Percentiles rank a stretch among this genome's conserved stretches.
phyloP scores from a whole-genome alignment of 2,888 invertebrate species.

The Cephus pulcher region DNA sequence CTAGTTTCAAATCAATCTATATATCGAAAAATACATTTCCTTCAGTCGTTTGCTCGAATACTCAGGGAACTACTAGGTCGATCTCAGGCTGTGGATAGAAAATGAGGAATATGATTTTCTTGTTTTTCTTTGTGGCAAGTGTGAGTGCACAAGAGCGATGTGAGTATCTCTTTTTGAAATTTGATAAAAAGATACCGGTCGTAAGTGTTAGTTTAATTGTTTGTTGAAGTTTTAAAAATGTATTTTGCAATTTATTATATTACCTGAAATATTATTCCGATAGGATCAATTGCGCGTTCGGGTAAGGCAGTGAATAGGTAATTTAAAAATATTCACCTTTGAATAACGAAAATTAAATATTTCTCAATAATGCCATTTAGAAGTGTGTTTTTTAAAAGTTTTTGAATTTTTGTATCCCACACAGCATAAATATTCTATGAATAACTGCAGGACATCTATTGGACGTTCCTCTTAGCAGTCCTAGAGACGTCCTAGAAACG shows the following conservation, averaged over 20 bases:
- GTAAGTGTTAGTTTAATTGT: background rate
- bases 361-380: background rate
- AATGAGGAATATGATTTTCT: background rate
- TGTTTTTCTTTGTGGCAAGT: background rate
- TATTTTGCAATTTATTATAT: background rate
- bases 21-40: background rate
- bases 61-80: background rate
- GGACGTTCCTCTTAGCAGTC: background rate
- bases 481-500: too few species aligned
- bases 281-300: background rate
- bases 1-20: constrained; percentile 26
- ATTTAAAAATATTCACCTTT: background rate
- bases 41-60: background rate
- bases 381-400: background rate
- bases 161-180: background rate
- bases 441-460: background rate
- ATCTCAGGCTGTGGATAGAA: background rate
- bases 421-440: background rate
- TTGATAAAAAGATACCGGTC: background rate
- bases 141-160: background rate
- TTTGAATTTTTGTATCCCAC: background rate
- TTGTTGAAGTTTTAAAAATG: background rate
- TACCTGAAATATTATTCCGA: background rate
- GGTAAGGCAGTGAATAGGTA: background rate
- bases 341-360: background rate